Base-by-base conservation (phyloP, 2,797 vertebrate genomes). In the Phoeniculus purpureus region DNA sequence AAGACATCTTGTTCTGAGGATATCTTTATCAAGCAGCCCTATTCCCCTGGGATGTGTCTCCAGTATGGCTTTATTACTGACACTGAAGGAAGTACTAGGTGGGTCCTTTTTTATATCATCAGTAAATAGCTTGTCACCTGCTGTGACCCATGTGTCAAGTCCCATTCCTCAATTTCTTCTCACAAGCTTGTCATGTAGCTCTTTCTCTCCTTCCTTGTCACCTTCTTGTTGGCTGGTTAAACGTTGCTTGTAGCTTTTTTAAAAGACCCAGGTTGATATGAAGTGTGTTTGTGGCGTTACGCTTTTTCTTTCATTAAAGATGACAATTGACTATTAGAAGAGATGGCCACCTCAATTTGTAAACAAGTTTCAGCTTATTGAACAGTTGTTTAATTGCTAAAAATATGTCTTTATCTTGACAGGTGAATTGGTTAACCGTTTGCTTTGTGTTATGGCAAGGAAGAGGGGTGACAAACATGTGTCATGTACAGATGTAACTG, bases 351-450 rank as follows among this genome's bases (percentile, higher is more conserved):
- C 32, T 81, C 18, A 21, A 48, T 68, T 88, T 68, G 20, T 72
- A 75, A 90, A 66, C 45, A 21, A 20, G 7, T 12, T 71, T 90
- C 50, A 31, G 78, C 67, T 88, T 89, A 50, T 37, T 82, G 65
- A 77, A 47, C 59, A 79, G 90, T 48, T 65, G 61, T 48, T 89
- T 77, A 82, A 80, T 77, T 82, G 61, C 70, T 80, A 75, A 82
- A 87, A 85, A 55, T 25, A 25, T 74, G n/a, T 80, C 72, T 37
- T 79, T 85, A 29, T 22, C 43, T 47, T 65, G 58, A 27, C 12
- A 54, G 62, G 87, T 77, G 7, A 22, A 7, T 85, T 89, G 61
- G 51, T 92, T 82, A 81, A 77, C 59, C 77, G 12, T 80, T 94
- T 90, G 29, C 34, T 85, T 91, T 0, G 0, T 74, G 32, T 95